phyloP scores from a whole-genome alignment of 2,888 invertebrate genomes.

The Diarsia brunnea region DNA sequence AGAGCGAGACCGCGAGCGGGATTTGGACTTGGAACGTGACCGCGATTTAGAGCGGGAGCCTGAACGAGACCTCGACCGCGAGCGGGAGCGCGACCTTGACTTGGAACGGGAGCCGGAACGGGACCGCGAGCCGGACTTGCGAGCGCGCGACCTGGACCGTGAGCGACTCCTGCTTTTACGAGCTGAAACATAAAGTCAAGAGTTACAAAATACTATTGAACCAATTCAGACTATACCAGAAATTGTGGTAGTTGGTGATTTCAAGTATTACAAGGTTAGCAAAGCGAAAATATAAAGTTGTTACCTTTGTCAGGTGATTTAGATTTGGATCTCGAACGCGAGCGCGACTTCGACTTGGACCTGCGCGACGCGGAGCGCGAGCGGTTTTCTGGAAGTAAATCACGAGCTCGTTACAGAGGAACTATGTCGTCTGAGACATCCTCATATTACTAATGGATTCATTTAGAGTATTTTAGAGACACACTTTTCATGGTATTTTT shows the following conservation, averaged over 20 bases:
- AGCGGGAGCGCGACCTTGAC: slow-evolving; percentile 60
- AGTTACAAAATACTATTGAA: not conserved
- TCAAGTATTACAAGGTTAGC: too few species aligned
- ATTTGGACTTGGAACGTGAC: slow-evolving; percentile 69
- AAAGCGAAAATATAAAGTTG: not conserved
- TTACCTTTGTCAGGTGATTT: slow-evolving; percentile 53
- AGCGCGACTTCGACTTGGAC: slow-evolving; percentile 67
- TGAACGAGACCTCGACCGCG: slow-evolving; percentile 71
- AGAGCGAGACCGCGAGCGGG: slow-evolving; percentile 72
- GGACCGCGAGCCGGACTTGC: slow-evolving; percentile 62
- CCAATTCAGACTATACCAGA: not conserved
- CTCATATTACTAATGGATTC: not conserved
- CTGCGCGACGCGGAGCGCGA: slow-evolving; percentile 71
- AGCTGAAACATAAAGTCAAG: slow-evolving; percentile 38
- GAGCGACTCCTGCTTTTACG: slow-evolving; percentile 64
- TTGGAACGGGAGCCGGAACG: slow-evolving; percentile 67
- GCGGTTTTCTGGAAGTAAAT: slow-evolving; percentile 62
- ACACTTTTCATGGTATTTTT: too few species aligned
- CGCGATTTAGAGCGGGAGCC: slow-evolving; percentile 70
- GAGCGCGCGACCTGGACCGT: slow-evolving; percentile 61
- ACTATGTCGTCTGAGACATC: not conserved
- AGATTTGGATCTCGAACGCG: slow-evolving; percentile 49
- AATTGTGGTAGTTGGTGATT: too few species aligned
- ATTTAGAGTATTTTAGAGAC: too few species aligned
- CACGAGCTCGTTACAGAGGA: not conserved